Percentiles rank a stretch among this genome's conserved stretches.
Conservation (phyloP, 1,140 invertebrate genomes). For the Hermetia illucens region DNA sequence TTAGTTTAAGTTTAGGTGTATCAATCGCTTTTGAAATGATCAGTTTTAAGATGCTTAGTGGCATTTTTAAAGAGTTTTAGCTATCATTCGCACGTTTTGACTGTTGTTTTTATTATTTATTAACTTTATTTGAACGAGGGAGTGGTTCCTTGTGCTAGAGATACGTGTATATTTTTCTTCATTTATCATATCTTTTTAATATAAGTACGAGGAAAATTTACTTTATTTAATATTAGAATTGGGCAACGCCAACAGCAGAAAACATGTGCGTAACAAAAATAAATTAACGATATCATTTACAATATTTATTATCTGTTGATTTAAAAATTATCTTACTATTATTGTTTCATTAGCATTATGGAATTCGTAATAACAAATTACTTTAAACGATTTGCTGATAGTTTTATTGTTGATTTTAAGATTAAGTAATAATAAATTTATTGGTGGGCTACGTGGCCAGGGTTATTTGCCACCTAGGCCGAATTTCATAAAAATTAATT, state of each 20-base stretch:
- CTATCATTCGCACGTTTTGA: background rate
- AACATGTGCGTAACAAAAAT: slow-evolving; percentile 1
- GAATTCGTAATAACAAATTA: background rate
- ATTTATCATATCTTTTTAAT: background rate
- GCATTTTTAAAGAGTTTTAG: no score
- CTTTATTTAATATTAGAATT: background rate
- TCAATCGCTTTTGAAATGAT: background rate
- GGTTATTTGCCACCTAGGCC: slow-evolving; percentile 67
- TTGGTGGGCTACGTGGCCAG: slow-evolving; percentile 31
- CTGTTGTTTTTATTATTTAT: background rate
- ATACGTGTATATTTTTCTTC: no score
- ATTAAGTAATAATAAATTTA: slow-evolving; percentile 17
- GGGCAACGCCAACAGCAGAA: background rate
- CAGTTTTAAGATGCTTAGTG: background rate
- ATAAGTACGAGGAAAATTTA: background rate
- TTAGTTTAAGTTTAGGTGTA: background rate
- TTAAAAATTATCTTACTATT: no score
- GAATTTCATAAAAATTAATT: slow-evolving; percentile 83
- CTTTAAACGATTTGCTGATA: no score
- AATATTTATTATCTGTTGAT: background rate
- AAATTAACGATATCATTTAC: background rate
- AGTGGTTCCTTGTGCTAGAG: slow-evolving; percentile 1
- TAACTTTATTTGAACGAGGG: background rate
- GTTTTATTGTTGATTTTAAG: no score
- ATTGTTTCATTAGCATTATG: background rate